Base-by-base conservation (phyloP, 2,113 vertebrate species). In the Neopipo cinnamomea region DNA sequence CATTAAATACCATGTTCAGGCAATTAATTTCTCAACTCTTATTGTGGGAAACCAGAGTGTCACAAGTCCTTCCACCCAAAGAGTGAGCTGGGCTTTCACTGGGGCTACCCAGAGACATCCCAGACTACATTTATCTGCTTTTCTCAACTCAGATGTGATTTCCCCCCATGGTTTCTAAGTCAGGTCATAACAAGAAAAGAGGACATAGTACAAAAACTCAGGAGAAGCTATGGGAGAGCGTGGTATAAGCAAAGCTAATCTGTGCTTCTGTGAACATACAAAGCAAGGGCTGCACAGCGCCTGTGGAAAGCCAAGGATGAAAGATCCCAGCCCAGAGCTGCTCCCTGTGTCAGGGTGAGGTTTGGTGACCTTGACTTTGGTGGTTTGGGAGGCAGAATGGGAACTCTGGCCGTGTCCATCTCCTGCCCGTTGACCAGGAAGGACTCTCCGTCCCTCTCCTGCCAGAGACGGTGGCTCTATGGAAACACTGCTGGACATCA, bases 31-130 rank as follows among this genome's bases (percentile, higher is more conserved):
- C 25, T 67, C 24, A 23, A 1, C 24, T 70, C 31, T 61, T 49
- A 1, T 3, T 70, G 5, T 5, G 42, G 67, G 42, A 65, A 81
- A 86, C 8, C 14, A 20, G 28, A 63, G 20, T 4, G 0, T 11
- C 70, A 10, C n/a, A 7, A 35, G 15, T 9, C 6, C 27, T 52
- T 24, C 3, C 35, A n/a, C 4, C 42, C 31, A 5, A 50, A 1
- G 2, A 5, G 23, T 2, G 22, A 42, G 68, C 37, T 55, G 12
- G 72, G n/a, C 62, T 55, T 5, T 21, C 50, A 1, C 7, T 1
- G 35, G 15, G 28, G 44, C 44, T 23, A 0, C 37, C 31, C 46
- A n/a, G 25, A 4, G 18, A 3, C 1, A 0, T 6, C 25, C 15
- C 3, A 44, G 47, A 5, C 33, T 0, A 9, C 3, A 2, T 5